These are phyloP conservation scores for Synergus japonicus DNA, from an alignment of 2,888 invertebrate genomes.

Conservation along the genomic window DNA sequence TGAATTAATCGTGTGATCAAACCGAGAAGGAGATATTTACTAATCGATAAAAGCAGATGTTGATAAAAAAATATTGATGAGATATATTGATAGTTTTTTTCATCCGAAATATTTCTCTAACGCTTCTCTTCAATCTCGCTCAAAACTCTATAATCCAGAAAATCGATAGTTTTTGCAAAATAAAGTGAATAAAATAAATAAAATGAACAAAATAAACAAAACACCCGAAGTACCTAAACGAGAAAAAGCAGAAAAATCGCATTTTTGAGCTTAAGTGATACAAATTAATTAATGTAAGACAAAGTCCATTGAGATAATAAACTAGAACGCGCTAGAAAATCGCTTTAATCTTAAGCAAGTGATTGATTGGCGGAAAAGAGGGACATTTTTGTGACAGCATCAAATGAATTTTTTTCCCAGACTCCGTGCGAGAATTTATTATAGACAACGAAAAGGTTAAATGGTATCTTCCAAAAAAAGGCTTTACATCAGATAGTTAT, in stretches of 20 bases:
- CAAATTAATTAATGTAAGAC: conserved; percentile 36
- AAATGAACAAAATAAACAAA: conserved; percentile 48
- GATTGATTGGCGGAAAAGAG: background rate
- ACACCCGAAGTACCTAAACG: conserved; percentile 37
- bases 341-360: background rate
- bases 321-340: background rate
- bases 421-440: conserved; percentile 25
- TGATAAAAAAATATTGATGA: conserved; percentile 7
- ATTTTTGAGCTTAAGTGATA: conserved; percentile 48
- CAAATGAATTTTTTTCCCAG: conserved; percentile 5
- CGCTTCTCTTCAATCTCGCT: conserved; percentile 33
- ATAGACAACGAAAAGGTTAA: conserved; percentile 27
- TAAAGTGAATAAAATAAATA: background rate
- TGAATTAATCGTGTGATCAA: background rate
- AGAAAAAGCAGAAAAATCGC: conserved; percentile 42
- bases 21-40: background rate
- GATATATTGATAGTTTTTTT: background rate
- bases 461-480: conserved; percentile 37
- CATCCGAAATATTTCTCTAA: background rate
- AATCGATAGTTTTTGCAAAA: conserved; percentile 39
- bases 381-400: conserved; percentile 14
- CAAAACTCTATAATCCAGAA: conserved; percentile 17
- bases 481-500: conserved; percentile 36
- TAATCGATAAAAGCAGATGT: background rate
- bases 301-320: conserved; percentile 18